Conservation (phyloP, 1,140 invertebrate species). For the Nylanderia fulva region DNA sequence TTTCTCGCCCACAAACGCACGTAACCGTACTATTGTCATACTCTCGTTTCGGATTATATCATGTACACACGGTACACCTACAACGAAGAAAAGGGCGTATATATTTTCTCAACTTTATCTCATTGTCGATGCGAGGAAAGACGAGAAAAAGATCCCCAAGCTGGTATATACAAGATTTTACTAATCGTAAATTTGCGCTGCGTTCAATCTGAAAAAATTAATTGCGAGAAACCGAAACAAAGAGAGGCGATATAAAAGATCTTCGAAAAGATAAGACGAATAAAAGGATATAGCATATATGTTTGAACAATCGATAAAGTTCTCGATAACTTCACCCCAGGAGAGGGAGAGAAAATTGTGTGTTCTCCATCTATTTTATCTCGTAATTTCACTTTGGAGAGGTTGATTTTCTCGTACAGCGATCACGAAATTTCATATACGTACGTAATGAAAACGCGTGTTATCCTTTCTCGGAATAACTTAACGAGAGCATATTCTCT, state of each 20-base stretch:
- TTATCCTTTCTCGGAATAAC: background rate
- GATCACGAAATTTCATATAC: background rate
- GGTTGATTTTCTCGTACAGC: background rate
- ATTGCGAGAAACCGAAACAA: background rate
- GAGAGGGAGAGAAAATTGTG: no score
- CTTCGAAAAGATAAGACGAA: background rate
- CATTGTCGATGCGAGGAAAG: background rate
- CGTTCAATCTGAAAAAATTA: constrained; percentile 10
- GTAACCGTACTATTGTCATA: constrained; percentile 69
- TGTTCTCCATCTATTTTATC: no score
- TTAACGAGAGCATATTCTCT: constrained; percentile 14
- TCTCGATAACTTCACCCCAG: background rate
- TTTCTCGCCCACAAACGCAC: constrained; percentile 66
- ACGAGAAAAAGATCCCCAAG: background rate
- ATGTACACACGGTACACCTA: background rate
- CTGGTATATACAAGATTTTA: background rate
- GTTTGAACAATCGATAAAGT: background rate
- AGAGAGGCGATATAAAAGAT: background rate
- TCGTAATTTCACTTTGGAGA: no score
- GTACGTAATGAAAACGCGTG: background rate
- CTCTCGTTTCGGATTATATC: constrained; percentile 39
- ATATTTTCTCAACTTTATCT: constrained; percentile 21
- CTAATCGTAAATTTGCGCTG: background rate
- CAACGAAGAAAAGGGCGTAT: background rate
- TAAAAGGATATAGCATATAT: no score